Evolutionary conservation across 2,888 invertebrate genomes (phyloP).

Genomic region (Dorcus hopei): DNA sequence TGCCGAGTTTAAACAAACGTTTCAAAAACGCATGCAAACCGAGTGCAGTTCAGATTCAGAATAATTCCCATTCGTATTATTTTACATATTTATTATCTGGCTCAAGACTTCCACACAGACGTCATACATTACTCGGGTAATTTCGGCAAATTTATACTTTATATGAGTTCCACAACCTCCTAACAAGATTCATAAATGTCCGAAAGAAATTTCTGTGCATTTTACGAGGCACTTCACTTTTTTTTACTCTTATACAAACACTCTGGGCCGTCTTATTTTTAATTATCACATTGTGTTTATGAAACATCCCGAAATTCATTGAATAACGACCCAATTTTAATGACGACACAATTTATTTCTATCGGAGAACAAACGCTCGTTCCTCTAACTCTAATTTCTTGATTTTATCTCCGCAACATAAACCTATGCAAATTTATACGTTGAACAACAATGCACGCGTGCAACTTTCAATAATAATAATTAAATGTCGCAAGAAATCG

Average conservation of each 20-base stretch:
- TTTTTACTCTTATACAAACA: constrained; percentile 29
- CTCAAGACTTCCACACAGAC: constrained; percentile 28
- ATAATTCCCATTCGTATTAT: constrained; percentile 32
- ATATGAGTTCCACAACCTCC: constrained; percentile 27
- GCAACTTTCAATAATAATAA: no score
- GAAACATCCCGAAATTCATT: no score
- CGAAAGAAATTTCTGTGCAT: constrained; percentile 31
- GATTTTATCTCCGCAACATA: no score
- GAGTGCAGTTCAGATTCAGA: constrained; percentile 3
- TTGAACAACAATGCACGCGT: no score
- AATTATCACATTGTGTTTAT: constrained; percentile 1
- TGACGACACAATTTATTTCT: no score
- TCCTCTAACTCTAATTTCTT: no score
- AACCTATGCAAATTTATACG: no score
- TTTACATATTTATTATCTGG: constrained; percentile 41
- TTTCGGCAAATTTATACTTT: constrained; percentile 37
- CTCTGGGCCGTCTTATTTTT: constrained; percentile 23
- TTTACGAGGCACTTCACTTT: constrained; percentile 29
- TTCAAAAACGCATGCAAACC: no score
- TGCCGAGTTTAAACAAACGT: no score
- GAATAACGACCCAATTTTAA: no score
- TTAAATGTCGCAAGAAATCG: no score
- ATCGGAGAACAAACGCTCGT: no score
- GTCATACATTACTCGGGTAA: constrained; percentile 34
- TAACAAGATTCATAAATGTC: constrained; percentile 38